phyloP scores from a whole-genome alignment of 2,888 invertebrate genomes.

The Apantesis nais region DNA sequence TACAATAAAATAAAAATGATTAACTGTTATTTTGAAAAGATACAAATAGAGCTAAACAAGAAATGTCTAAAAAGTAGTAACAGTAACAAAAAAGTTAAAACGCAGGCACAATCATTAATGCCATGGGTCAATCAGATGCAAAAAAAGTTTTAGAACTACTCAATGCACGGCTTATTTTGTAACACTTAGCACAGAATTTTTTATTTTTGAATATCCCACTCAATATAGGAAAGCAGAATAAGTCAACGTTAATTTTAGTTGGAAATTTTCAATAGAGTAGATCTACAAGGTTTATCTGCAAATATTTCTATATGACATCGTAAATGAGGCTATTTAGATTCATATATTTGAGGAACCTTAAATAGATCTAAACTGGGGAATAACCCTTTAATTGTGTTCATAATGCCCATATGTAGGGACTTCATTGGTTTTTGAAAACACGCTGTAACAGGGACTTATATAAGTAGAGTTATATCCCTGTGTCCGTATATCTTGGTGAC shows the following conservation, averaged over 20 bases:
- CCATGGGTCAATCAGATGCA: constrained; percentile 1
- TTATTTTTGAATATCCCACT: not conserved
- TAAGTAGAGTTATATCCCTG: too few relatives aligned
- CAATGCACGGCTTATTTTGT: not conserved
- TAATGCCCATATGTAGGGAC: too few relatives aligned
- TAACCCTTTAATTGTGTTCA: too few relatives aligned
- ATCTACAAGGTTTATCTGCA: too few relatives aligned
- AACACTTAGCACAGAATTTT: not conserved
- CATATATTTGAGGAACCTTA: too few relatives aligned
- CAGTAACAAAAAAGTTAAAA: not conserved
- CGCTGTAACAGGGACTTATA: too few relatives aligned
- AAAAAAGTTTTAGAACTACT: too few relatives aligned
- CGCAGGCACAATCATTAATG: not conserved
- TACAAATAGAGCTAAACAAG: not conserved
- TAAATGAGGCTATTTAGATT: too few relatives aligned
- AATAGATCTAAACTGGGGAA: too few relatives aligned
- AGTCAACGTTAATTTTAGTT: not conserved
- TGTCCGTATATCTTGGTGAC: too few relatives aligned
- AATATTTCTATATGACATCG: too few relatives aligned
- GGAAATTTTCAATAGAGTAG: not conserved
- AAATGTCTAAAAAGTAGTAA: not conserved
- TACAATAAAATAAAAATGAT: not conserved
- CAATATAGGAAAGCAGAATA: not conserved
- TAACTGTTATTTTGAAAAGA: not conserved
- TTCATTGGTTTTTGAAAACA: too few relatives aligned